Base-by-base conservation (phyloP, 1,140 invertebrate species). In the Temnothorax nylanderi region DNA sequence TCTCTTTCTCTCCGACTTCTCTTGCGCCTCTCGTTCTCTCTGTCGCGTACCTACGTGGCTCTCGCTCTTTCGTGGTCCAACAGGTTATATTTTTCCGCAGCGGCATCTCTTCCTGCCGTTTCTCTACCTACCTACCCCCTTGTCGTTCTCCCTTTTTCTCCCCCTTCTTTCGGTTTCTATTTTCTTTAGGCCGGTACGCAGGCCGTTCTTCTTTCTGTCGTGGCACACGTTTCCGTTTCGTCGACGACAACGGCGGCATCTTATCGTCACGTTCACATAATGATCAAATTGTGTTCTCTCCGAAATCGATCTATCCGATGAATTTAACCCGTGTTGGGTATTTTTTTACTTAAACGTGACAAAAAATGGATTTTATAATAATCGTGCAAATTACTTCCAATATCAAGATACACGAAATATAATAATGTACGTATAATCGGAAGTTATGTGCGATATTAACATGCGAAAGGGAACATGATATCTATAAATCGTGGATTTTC, bases 51-150 rank as follows among this genome's bases (percentile, higher is more conserved):
- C 69, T 76, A 64, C 64, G 58, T 65, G 26, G 81, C 16, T 21
- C 65, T 92, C 90, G 67, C 91, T 94, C 91, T 89, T 93, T 92
- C 91, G 88, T 92, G 93, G 93, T 94, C 94, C 94, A 95, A 95
- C 94, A 95, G 94, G 94, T 95, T 95, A 95, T 94, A 94, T 94
- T 94, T 94, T 94, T 95, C 93, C 93, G 37, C 47, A 93, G 87
- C 90, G 90, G 77, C 60, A 85, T 72, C 88, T 86, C 86, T 85
- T 54, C 62, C 85, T 74, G 86, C 81, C 21, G 71, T 58, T 64
- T 49, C 56, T 54, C 72, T 78, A 74, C 69, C 72, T 78, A 74
- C 69, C 87, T 84, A 77, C 51, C 62, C 85, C 54, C 76, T 56
- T 65, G 26, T 26, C 26, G 26, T 51, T 18, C 51, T 47, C 54